These are phyloP conservation scores for Synergus gifuensis DNA, from an alignment of 2,888 invertebrate genomes.

Conservation along the genomic window DNA sequence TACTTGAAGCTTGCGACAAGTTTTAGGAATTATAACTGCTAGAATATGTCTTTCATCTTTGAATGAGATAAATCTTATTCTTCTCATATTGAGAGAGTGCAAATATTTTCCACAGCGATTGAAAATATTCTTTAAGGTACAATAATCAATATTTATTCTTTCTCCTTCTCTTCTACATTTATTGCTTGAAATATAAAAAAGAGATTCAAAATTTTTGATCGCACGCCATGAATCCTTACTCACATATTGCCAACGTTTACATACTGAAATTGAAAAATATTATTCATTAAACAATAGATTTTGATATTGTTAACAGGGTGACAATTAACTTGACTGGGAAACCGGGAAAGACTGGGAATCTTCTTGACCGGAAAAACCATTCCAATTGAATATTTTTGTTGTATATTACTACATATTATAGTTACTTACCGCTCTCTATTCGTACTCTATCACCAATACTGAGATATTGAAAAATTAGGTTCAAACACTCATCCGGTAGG, in stretches of 20 bases:
- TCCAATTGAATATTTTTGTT: not conserved
- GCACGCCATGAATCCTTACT: not conserved
- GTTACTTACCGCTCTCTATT: not conserved
- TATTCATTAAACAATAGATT: too few species aligned
- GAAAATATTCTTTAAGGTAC: not conserved
- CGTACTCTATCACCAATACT: not conserved
- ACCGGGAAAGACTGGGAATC: too few species aligned
- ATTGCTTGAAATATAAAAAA: not conserved
- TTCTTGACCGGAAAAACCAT: too few species aligned
- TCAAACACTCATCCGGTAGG: not conserved
- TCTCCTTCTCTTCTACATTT: not conserved
- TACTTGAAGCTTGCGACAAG: not conserved
- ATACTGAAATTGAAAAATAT: not conserved
- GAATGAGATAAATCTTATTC: too few species aligned
- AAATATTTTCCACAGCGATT: not conserved
- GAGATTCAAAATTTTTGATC: not conserved
- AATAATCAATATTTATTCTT: not conserved
- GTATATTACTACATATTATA: not conserved
- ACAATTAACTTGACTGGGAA: too few species aligned
- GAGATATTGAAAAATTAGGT: not conserved
- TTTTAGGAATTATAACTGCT: not conserved
- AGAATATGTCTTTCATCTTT: not conserved
- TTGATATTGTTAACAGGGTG: not conserved
- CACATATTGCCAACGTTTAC: slow-evolving; percentile 2
- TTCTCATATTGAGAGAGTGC: not conserved